phyloP scores from a whole-genome alignment of 1,140 invertebrate genomes.

The Drosophila virilis region DNA sequence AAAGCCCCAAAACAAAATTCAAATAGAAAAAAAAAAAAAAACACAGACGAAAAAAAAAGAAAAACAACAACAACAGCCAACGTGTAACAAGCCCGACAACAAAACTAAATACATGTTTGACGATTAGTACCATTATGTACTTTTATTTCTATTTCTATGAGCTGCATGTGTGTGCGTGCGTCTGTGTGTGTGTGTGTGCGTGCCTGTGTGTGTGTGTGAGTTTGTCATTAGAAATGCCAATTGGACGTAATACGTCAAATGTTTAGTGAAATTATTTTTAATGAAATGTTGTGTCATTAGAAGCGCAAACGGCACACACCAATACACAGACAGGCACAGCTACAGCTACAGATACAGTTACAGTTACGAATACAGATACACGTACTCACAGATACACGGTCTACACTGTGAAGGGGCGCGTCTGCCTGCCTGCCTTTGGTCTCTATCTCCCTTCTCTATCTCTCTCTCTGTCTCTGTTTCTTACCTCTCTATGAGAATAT shows the following conservation, averaged over 20 bases:
- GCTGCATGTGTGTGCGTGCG: conserved; percentile 13
- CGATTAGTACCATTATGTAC: conserved; percentile 45
- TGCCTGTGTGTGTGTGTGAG: conserved; percentile 21
- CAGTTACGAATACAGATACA: not conserved
- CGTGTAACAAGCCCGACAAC: conserved; percentile 70
- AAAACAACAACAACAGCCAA: conserved; percentile 16
- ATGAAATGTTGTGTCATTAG: conserved; percentile 82
- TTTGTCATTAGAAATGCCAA: conserved; percentile 77
- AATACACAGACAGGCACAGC: not conserved
- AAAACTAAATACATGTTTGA: conserved; percentile 61
- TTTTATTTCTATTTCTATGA: conserved; percentile 41
- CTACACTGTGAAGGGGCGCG: conserved; percentile 61
- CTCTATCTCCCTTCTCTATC: conserved; percentile 5
- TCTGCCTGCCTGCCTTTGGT: conserved; percentile 35
- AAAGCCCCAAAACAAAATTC: conserved; percentile 27
- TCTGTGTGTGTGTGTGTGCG: conserved; percentile 11
- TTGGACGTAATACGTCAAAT: conserved; percentile 80
- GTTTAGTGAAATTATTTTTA: conserved; percentile 81
- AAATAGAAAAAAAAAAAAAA: conserved; percentile 15
- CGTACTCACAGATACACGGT: conserved; percentile 13
- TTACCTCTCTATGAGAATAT: conserved; percentile 9
- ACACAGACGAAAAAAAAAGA: not conserved
- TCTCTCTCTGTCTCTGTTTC: not conserved
- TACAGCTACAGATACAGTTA: conserved; percentile 7
- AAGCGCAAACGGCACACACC: conserved; percentile 21